Evolutionary conservation across 2,888 invertebrate species (phyloP).

Genomic region (Plagiodera versicolora): DNA sequence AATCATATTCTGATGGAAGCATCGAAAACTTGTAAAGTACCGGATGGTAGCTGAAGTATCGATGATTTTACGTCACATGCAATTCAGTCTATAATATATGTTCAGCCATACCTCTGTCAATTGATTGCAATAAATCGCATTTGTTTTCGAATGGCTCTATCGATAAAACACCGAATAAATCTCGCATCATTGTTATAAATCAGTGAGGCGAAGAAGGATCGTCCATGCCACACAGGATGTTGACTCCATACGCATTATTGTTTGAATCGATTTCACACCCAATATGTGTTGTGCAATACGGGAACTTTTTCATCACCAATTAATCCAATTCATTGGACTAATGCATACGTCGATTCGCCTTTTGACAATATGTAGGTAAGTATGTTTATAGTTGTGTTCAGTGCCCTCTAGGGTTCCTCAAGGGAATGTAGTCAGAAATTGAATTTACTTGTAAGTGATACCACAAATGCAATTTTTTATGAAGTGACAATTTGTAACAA

Average conservation of each 20-base stretch:
- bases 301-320: neutral
- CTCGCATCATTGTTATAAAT: slow-evolving; percentile 19
- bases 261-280: slow-evolving; percentile 27
- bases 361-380: neutral
- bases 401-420: neutral
- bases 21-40: too few relatives aligned
- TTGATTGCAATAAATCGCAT: neutral
- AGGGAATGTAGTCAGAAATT: too few relatives aligned
- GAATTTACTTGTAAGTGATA: too few relatives aligned
- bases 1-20: too few relatives aligned
- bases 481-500: too few relatives aligned
- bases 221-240: slow-evolving; percentile 27
- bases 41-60: too few relatives aligned
- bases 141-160: slow-evolving; percentile 3
- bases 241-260: slow-evolving; percentile 28
- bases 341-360: neutral
- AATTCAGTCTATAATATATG: too few relatives aligned
- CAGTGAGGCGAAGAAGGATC: slow-evolving; percentile 25
- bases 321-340: neutral
- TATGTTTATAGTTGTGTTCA: neutral
- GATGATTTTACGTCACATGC: too few relatives aligned
- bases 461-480: too few relatives aligned
- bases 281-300: slow-evolving; percentile 16
- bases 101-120: too few relatives aligned
- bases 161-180: slow-evolving; percentile 15